Evolutionary conservation across 2,797 vertebrate species (phyloP).

Genomic region (Octomys mimax): DNA sequence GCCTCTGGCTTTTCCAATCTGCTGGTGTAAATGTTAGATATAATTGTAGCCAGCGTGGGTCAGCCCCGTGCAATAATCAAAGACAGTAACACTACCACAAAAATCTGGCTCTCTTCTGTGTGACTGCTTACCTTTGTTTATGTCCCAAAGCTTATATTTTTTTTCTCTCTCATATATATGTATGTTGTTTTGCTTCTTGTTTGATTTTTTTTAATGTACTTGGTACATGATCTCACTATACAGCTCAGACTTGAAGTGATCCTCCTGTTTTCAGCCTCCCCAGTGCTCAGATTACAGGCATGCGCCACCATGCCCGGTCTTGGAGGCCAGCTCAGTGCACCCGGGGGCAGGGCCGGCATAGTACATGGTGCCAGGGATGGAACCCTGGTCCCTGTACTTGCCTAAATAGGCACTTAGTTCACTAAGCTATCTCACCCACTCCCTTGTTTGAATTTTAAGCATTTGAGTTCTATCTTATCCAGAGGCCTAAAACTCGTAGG

Average conservation of each 20-base stretch:
- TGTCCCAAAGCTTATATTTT: conserved; percentile 38
- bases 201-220: conserved; percentile 42
- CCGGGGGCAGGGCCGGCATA: too few relatives aligned
- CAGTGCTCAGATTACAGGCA: too few relatives aligned
- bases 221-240: too few relatives aligned
- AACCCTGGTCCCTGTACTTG: too few relatives aligned
- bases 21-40: conserved; percentile 69
- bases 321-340: too few relatives aligned
- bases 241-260: too few relatives aligned
- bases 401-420: too few relatives aligned
- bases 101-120: not conserved
- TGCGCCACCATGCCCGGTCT: too few relatives aligned
- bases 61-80: conserved; percentile 67
- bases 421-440: too few relatives aligned
- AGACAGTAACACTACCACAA: conserved; percentile 17
- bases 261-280: too few relatives aligned
- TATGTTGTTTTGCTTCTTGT: not conserved
- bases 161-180: not conserved
- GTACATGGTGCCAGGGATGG: too few relatives aligned
- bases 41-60: conserved; percentile 61
- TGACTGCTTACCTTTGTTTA: conserved; percentile 59
- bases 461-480: conserved; percentile 48
- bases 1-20: conserved; percentile 76
- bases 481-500: conserved; percentile 29
- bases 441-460: conserved; percentile 61